Evolutionary conservation across 2,797 vertebrate genomes (phyloP).

Genomic region (Antennarius maculatus): DNA sequence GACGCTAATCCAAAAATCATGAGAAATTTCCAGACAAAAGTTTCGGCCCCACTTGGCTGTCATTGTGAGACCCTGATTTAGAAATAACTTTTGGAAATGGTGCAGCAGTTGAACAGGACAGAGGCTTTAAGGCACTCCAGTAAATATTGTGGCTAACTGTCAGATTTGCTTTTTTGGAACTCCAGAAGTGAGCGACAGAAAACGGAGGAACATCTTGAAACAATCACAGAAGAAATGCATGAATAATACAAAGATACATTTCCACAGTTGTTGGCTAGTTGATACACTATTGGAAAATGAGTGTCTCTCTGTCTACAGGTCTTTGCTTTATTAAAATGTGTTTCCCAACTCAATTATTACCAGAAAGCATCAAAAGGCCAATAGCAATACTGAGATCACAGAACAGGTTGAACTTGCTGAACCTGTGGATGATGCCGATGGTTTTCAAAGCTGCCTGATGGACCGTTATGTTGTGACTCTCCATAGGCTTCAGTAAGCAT

Average conservation of each 20-base stretch:
- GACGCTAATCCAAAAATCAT: conserved; percentile 58
- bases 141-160: conserved; percentile 78
- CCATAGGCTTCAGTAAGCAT: conserved; percentile 47
- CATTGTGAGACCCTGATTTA: conserved; percentile 60
- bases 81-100: conserved; percentile 61
- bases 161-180: conserved; percentile 65
- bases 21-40: conserved; percentile 65
- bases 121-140: conserved; percentile 62
- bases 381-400: conserved; percentile 13
- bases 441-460: conserved; percentile 45
- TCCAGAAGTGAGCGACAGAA: conserved; percentile 56
- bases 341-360: conserved; percentile 46
- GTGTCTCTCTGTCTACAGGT: conserved; percentile 52
- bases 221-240: conserved; percentile 67
- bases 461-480: conserved; percentile 48
- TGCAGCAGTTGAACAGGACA: conserved; percentile 56
- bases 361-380: conserved; percentile 48
- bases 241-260: conserved; percentile 73
- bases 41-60: conserved; percentile 63
- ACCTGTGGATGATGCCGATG: conserved; percentile 43
- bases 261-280: conserved; percentile 64
- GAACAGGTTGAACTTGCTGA: conserved; percentile 59
- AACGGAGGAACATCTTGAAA: conserved; percentile 79
- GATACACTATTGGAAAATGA: conserved; percentile 63
- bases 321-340: conserved; percentile 46